Base-by-base conservation (phyloP, 2,113 vertebrate species). In the Rafetus swinhoei region DNA sequence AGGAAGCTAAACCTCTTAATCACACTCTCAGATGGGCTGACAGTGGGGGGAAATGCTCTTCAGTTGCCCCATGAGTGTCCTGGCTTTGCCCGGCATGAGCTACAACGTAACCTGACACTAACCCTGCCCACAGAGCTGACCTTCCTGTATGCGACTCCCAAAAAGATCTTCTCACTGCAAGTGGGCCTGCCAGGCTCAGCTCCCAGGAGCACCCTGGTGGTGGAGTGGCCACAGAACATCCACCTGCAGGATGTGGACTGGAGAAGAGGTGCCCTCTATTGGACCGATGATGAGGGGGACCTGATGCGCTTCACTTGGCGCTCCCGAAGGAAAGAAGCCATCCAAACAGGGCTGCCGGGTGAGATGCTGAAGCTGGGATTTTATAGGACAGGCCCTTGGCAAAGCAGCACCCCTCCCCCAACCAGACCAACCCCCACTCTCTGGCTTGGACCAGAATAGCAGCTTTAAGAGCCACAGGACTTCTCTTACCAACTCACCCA, bases 231-330 rank as follows among this genome's bases (percentile, higher is more conserved):
- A 6, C 95, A 98, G 6, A 74, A 96, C 53, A 88, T 99, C 59
- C 93, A 97, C 54, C 97, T 99, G 10, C 98, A 99, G 96, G 99
- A 99, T 18, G 27, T 99, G 50, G 98, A 99, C 95, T 99, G 98
- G 99, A 97, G 97, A 92, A 98, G 98, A 94, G 97, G 97, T 1
- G 97, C 98, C 90, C 82, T 99, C 25, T 99, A 99, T 10, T 99
- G 99, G 97, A 97, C 97, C 2, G 98, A 99, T 96, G 92, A 97
- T 9, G 98, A 14, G 9, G 99, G 99, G 9, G 97, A 96, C 1
- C 81, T 99, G 59, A 96, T 99, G 74, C 97, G 97, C 83, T 95
- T 97, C 0, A 84, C 94, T 86, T 95, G 98, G 14, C 96, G 93
- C 65, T 94, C 94, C 11, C 97, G 96, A 57, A 96, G 90, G 84